Base-by-base conservation (phyloP, 2,888 invertebrate genomes). In the Dasysyrphus albostriatus region DNA sequence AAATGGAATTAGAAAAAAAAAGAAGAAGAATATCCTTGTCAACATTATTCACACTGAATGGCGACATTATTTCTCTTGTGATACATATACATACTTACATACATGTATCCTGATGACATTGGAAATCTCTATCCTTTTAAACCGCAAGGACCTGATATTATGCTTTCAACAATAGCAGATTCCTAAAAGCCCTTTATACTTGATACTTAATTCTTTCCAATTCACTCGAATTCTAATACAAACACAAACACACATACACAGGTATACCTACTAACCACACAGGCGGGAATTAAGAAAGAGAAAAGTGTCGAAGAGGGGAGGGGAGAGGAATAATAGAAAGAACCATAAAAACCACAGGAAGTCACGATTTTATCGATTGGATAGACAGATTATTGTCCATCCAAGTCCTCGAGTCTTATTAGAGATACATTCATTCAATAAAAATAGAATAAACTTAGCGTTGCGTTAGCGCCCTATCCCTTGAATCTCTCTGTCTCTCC, bases 371-470 rank as follows among this genome's bases (percentile, higher is more conserved):
- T 61, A 77, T 82, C 77, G 85, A 85, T 82, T 85, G 77, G 58
- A 85, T 85, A 67, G 76, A 85, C 73, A 61, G 81, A 85, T 85
- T 85, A 84, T 73, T 74, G 69, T 82, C 73, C 54, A 67, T 14
- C 54, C 75, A 59, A 76, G 69, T 69, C 73, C 77, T 77, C 63
- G 42, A 85, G 85, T 56, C 77, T 85, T 82, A 85, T 85, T 82
- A 82, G 74, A 74, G 82, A 82, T 82, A 85, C 82, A 74, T 74
- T 63, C 63, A 69, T 82, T 42, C 85, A 73, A 85, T 85, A 85
- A 85, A 85, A 81, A 76, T 77, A 67, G 67, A 81, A 81, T 81
- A 72, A 81, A 80, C 74, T 83, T 65, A 67, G 32, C 70, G 24
- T 49, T 47, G 19, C 63, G 16, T 49, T 51, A 69, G 37, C 51